Evolutionary conservation across 2,113 vertebrate species (phyloP).

Genomic region (Pan troglodytes): NHGRI_mPanTro3-v2.1_pri NC_072412.2:41836001-41836500

Average conservation of each 20-base stretch:
- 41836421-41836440: background rate
- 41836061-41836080: background rate
- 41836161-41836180: background rate
- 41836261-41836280: constrained; percentile 9
- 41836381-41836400: background rate
- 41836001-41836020: background rate
- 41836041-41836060: constrained; percentile 10
- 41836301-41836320: background rate
- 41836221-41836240: background rate
- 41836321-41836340: background rate
- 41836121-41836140: background rate
- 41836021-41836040: background rate
- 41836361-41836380: background rate
- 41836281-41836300: background rate
- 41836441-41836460: background rate
- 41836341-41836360: background rate
- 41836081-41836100: background rate
- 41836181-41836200: background rate
- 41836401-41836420: background rate
- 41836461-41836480: background rate
- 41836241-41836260: background rate
- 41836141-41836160: background rate
- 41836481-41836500: background rate
- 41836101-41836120: background rate
- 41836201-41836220: background rate